Conservation (phyloP, 2,888 invertebrate genomes). For the Lithophane ornitopus region DNA sequence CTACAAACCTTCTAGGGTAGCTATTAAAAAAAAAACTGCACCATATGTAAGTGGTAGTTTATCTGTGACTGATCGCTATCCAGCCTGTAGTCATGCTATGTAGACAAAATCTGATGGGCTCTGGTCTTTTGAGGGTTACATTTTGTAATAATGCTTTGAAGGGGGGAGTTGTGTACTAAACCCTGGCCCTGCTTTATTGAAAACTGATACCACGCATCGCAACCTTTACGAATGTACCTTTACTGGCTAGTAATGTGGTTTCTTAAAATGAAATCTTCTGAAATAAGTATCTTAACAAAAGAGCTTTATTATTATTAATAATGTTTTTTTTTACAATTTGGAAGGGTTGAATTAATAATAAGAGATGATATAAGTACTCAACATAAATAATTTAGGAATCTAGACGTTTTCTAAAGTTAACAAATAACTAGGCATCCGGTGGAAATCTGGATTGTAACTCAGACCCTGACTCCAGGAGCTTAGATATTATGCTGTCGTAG, state of each 20-base stretch:
- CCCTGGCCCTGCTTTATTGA: neutral
- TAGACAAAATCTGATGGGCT: slow-evolving; percentile 5
- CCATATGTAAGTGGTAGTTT: neutral
- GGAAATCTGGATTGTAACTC: neutral
- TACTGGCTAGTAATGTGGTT: neutral
- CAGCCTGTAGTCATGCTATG: slow-evolving; percentile 14
- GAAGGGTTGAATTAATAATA: neutral
- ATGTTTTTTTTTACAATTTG: neutral
- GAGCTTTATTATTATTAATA: neutral
- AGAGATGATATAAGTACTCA: too few species aligned
- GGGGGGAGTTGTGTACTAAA: neutral
- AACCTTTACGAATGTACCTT: neutral
- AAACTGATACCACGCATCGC: neutral
- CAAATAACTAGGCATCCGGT: neutral
- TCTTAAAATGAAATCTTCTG: neutral
- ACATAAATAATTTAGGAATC: neutral
- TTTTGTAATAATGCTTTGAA: slow-evolving; percentile 5
- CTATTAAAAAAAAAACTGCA: slow-evolving; percentile 3
- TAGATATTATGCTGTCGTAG: neutral
- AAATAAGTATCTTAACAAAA: neutral
- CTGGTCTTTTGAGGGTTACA: slow-evolving; percentile 10
- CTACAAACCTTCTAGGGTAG: neutral
- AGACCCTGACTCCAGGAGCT: neutral
- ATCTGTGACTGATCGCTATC: neutral
- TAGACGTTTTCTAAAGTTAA: neutral